These are phyloP conservation scores for Euphonia xanthogaster DNA, from an alignment of 2,797 vertebrate genomes.

Conservation along the genomic window DNA sequence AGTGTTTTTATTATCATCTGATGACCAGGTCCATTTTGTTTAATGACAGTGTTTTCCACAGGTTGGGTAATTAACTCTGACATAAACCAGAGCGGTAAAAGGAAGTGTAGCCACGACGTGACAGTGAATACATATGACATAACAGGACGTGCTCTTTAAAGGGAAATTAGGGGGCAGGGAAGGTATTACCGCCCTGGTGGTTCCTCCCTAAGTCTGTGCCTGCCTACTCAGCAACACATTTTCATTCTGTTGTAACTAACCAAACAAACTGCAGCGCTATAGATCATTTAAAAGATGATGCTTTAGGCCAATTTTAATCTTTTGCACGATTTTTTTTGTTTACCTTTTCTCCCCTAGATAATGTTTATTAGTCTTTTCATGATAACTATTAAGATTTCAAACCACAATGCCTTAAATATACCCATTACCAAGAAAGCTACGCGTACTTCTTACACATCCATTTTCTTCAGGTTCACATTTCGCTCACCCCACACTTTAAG, in stretches of 20 bases:
- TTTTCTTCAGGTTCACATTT: background rate
- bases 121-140: rapidly evolving
- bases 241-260: background rate
- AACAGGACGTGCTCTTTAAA: background rate
- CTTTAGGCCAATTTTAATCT: background rate
- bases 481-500: too few relatives aligned
- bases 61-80: background rate
- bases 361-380: background rate
- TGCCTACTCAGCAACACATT: background rate
- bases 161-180: background rate
- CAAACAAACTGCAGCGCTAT: background rate
- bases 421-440: background rate
- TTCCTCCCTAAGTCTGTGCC: background rate
- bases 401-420: background rate
- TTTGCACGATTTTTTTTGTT: background rate
- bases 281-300: rapidly evolving
- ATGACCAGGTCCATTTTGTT: background rate
- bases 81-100: background rate
- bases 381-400: background rate
- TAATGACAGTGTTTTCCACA: background rate
- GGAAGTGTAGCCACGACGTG: background rate
- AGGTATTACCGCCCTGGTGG: background rate
- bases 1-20: background rate
- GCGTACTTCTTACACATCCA: too few relatives aligned
- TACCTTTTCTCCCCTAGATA: background rate